A percentile compares a stretch with the other conserved stretches of the same genome.
Evolutionary conservation across 2,113 vertebrate genomes (phyloP).

Genomic region (Orthonyx spaldingii): DNA sequence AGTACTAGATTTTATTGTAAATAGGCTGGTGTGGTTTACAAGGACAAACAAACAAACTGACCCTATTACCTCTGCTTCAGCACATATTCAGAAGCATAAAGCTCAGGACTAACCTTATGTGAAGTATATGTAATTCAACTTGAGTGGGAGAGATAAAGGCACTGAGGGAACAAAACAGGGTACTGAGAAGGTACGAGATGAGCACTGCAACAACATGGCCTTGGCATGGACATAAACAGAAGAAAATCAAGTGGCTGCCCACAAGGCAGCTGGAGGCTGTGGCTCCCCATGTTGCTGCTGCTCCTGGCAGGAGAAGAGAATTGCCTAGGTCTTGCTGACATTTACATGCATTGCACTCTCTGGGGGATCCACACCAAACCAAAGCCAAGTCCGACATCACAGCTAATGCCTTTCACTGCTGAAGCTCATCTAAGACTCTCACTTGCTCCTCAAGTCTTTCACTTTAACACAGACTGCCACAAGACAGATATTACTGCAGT

Average conservation of each 20-base stretch:
- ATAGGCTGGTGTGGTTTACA: background rate
- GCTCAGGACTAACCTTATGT: background rate
- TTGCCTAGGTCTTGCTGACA: background rate
- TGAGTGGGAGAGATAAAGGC: background rate
- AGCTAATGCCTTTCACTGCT: background rate
- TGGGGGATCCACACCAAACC: background rate
- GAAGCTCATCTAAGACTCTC: background rate
- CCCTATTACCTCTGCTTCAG: background rate
- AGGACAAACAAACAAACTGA: background rate
- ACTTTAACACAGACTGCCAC: background rate
- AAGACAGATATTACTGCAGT: background rate
- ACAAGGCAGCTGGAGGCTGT: background rate
- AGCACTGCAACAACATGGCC: background rate
- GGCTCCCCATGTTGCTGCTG: background rate
- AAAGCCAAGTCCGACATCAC: background rate
- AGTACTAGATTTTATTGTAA: background rate
- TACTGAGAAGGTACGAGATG: accelerated
- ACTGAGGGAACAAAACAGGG: background rate
- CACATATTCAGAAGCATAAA: background rate
- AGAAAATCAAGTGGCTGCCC: background rate
- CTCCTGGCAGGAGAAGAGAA: background rate
- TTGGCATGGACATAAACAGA: accelerated
- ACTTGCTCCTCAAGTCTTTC: background rate
- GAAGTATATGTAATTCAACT: background rate
- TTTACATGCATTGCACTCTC: background rate